Conservation (phyloP, 2,888 invertebrate species). For the Mylabris sibirica region DNA sequence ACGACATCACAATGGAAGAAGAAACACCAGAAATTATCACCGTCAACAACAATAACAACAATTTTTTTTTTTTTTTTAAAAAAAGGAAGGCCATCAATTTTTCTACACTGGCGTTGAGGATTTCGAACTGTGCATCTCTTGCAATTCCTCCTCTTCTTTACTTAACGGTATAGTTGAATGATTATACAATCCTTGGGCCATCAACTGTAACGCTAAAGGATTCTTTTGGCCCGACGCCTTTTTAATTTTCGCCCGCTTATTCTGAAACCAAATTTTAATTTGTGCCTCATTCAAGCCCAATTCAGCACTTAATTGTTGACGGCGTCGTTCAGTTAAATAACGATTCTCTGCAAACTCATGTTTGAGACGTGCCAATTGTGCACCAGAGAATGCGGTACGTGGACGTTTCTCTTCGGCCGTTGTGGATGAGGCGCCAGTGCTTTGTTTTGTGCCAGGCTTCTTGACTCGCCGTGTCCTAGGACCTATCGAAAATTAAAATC, state of each 20-base stretch:
- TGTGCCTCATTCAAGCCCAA: slow-evolving; percentile 94
- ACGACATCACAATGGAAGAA: slow-evolving; percentile 37
- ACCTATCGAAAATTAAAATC: slow-evolving; percentile 64
- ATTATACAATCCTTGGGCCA: slow-evolving; percentile 95
- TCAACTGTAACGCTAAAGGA: slow-evolving; percentile 85
- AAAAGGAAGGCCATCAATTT: slow-evolving; percentile 9
- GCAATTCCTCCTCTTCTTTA: slow-evolving; percentile 79
- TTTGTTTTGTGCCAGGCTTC: slow-evolving; percentile 60
- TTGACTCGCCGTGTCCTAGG: slow-evolving; percentile 82
- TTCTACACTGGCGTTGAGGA: slow-evolving; percentile 39
- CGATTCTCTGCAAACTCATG: slow-evolving; percentile 95
- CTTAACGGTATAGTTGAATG: slow-evolving; percentile 82
- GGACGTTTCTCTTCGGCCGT: slow-evolving; percentile 86
- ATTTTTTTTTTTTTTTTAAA: no score
- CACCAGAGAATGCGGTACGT: slow-evolving; percentile 93
- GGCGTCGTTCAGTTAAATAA: slow-evolving; percentile 89
- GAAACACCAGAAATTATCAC: slow-evolving; percentile 47
- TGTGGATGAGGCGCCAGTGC: slow-evolving; percentile 33
- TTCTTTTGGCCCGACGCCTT: slow-evolving; percentile 87
- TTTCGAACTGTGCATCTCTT: slow-evolving; percentile 62
- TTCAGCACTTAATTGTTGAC: slow-evolving; percentile 89
- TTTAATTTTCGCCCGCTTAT: slow-evolving; percentile 97
- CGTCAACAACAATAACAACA: slow-evolving; percentile 27
- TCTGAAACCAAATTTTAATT: slow-evolving; percentile 98
- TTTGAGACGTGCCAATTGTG: slow-evolving; percentile 90